phyloP scores from a whole-genome alignment of 2,888 invertebrate species.

The Blomia tropicalis region DNA sequence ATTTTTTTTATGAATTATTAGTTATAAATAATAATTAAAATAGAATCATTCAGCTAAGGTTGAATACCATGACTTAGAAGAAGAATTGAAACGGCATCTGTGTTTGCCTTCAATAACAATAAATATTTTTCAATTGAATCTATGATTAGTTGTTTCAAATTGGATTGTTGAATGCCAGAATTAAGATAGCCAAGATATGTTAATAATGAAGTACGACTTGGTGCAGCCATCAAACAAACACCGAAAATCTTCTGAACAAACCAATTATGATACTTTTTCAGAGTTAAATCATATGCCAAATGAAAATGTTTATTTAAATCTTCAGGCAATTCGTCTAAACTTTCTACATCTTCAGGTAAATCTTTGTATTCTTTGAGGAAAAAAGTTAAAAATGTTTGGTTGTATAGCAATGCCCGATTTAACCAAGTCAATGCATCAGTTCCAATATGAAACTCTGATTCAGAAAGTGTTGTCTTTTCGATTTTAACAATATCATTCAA shows the following conservation, averaged over 20 bases:
- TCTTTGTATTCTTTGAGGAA: conserved; percentile 42
- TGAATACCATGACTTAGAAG: conserved; percentile 14
- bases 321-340: conserved; percentile 37
- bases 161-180: background rate
- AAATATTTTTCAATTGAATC: conserved; percentile 5
- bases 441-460: conserved; percentile 39
- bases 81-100: background rate
- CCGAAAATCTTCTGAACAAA: conserved; percentile 54
- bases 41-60: background rate
- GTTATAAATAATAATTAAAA: background rate
- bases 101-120: background rate
- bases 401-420: conserved; percentile 51
- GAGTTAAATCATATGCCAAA: conserved; percentile 50
- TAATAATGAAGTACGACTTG: conserved; percentile 16
- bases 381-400: conserved; percentile 45
- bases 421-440: conserved; percentile 56
- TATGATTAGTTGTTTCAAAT: background rate
- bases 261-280: conserved; percentile 60
- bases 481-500: conserved; percentile 49
- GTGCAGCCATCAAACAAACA: conserved; percentile 36
- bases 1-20: background rate
- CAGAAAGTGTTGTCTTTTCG: conserved; percentile 29
- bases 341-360: conserved; percentile 30
- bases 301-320: conserved; percentile 48
- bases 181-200: conserved; percentile 32